Percentiles rank a stretch among this genome's conserved stretches.
Evolutionary conservation across 2,797 vertebrate species (phyloP).

Genomic region (Argentina silus): DNA sequence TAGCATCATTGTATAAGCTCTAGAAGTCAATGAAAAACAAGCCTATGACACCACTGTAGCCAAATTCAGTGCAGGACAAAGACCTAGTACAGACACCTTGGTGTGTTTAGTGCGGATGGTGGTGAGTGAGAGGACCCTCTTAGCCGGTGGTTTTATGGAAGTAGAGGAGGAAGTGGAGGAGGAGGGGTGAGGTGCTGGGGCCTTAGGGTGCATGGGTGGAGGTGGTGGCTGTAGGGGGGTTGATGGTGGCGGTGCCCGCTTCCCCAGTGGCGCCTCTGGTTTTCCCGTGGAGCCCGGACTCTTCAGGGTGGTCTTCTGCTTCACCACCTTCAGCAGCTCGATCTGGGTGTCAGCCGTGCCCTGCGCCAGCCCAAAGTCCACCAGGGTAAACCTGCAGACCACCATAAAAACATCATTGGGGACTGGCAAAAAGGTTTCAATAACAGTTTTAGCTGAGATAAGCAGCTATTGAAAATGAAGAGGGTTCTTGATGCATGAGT

Average conservation of each 20-base stretch:
- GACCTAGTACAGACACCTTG: conserved; percentile 81
- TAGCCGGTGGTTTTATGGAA: conserved; percentile 74
- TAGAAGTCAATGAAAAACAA: neutral
- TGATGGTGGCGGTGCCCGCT: conserved; percentile 59
- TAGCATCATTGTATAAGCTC: neutral
- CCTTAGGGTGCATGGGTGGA: conserved; percentile 42
- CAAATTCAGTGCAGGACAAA: neutral
- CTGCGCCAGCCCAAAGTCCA: conserved; percentile 98
- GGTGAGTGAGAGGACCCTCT: conserved; percentile 77
- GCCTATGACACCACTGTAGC: neutral
- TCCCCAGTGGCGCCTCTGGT: conserved; percentile 65
- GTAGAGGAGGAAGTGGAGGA: conserved; percentile 52
- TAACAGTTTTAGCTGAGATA: too few species aligned
- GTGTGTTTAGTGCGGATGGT: conserved; percentile 80
- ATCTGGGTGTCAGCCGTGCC: conserved; percentile 92
- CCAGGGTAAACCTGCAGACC: conserved; percentile 86
- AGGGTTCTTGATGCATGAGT: too few species aligned
- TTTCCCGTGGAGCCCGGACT: conserved; percentile 80
- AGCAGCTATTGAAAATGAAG: too few species aligned
- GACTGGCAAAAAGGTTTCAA: too few species aligned
- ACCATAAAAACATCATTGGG: neutral
- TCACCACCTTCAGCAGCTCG: conserved; percentile 90
- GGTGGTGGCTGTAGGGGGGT: conserved; percentile 28
- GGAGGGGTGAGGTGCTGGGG: conserved; percentile 62
- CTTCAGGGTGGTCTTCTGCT: conserved; percentile 76